phyloP scores from a whole-genome alignment of 1,140 invertebrate species.

The Prorops nasuta region DNA sequence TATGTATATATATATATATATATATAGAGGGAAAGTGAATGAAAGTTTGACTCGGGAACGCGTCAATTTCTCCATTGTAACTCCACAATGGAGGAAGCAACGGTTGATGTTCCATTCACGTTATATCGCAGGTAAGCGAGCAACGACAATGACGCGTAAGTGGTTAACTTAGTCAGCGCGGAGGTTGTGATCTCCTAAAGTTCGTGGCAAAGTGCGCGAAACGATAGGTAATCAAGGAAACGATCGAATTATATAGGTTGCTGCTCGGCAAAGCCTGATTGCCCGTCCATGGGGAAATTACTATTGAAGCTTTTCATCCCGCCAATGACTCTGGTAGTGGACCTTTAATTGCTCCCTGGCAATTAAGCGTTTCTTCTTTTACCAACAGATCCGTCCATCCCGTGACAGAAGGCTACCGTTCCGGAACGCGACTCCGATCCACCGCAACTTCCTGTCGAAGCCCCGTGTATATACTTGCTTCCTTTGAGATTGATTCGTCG shows the following conservation, averaged over 20 bases:
- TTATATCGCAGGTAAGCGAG: not conserved
- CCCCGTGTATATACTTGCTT: no score
- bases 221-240: conserved; percentile 26
- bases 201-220: conserved; percentile 7
- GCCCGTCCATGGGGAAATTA: conserved; percentile 23
- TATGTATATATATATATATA: no score
- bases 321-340: conserved; percentile 1
- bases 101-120: not conserved
- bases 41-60: no score
- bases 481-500: no score
- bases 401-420: conserved; percentile 3
- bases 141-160: not conserved
- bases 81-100: not conserved
- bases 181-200: not conserved
- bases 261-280: conserved; percentile 23
- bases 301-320: conserved; percentile 7
- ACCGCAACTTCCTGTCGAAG: no score
- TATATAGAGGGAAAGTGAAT: no score
- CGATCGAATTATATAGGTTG: conserved; percentile 34
- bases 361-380: conserved; percentile 26
- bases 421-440: not conserved
- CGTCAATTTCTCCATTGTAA: no score
- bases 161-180: not conserved
- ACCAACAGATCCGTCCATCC: not conserved
- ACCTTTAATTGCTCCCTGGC: conserved; percentile 23